A percentile compares a stretch with the other conserved stretches of the same genome.
Conservation (phyloP, 2,888 invertebrate species). For the Eupithecia centaureata region DNA sequence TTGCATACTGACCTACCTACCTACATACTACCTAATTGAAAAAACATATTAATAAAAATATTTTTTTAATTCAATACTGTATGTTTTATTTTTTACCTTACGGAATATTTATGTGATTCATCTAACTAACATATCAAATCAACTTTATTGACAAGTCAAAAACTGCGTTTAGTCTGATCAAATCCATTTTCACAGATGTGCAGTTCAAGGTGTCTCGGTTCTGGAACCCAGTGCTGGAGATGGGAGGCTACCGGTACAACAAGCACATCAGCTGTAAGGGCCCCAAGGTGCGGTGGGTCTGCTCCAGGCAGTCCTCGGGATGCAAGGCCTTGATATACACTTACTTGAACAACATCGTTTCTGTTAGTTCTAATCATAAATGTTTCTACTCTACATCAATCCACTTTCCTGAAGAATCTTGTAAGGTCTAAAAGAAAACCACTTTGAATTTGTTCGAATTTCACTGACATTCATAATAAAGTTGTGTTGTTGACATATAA, state of each 20-base stretch:
- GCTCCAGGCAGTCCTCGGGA: constrained; percentile 18
- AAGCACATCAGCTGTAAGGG: constrained; percentile 41
- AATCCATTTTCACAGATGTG: not conserved
- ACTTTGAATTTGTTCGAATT: too few species aligned
- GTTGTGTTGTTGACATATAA: too few species aligned
- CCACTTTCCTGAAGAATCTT: too few species aligned
- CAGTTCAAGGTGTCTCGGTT: constrained; percentile 33
- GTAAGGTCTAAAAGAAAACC: too few species aligned
- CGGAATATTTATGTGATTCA: not conserved
- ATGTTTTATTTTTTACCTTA: not conserved
- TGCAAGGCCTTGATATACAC: constrained; percentile 25
- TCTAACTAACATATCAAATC: too few species aligned
- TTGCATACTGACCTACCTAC: too few species aligned
- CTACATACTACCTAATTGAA: too few species aligned
- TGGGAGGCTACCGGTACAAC: constrained; percentile 42
- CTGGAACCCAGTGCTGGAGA: constrained; percentile 42
- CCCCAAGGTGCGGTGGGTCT: constrained; percentile 46
- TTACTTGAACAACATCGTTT: constrained; percentile 8
- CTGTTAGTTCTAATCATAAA: too few species aligned
- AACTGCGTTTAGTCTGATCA: not conserved
- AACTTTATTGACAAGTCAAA: not conserved
- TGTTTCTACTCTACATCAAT: too few species aligned
- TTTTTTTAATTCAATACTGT: too few species aligned
- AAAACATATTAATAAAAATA: too few species aligned
- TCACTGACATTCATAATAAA: too few species aligned